Evolutionary conservation across 2,113 vertebrate species (phyloP).

Genomic region (Stigmatopora nigra): DNA sequence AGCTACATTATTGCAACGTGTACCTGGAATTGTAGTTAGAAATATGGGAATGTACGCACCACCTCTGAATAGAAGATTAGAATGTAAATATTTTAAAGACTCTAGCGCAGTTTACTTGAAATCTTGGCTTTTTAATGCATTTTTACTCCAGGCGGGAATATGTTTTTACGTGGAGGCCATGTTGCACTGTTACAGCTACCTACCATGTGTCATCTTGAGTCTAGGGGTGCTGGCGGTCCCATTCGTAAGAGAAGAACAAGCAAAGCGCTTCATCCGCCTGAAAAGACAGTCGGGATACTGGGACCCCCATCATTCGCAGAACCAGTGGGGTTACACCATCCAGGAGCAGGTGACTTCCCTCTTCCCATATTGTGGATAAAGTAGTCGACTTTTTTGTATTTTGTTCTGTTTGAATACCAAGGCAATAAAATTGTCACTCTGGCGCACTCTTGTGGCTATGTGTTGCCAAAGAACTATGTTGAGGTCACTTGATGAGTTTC

Average conservation of each 20-base stretch:
- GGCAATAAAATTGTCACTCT: not conserved
- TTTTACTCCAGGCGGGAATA: not conserved
- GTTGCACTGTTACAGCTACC: not conserved
- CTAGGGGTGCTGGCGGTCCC: slow-evolving; percentile 52
- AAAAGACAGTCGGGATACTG: slow-evolving; percentile 59
- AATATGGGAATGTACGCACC: not conserved
- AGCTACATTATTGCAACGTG: not conserved
- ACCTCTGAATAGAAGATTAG: not conserved
- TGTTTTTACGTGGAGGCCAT: not conserved
- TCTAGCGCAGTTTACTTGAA: not conserved
- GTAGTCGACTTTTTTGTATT: not conserved
- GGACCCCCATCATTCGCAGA: slow-evolving; percentile 62
- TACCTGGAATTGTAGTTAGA: not conserved
- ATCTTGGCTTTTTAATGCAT: not conserved
- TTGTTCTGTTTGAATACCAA: too few species aligned
- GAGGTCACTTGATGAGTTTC: not conserved
- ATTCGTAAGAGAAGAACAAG: slow-evolving; percentile 52
- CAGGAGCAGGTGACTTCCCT: slow-evolving; percentile 53
- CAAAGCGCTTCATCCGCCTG: slow-evolving; percentile 55
- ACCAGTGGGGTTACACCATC: slow-evolving; percentile 60
- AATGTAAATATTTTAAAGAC: not conserved
- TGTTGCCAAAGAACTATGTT: not conserved
- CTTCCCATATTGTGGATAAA: not conserved
- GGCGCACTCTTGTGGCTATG: not conserved
- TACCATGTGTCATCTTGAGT: not conserved